These are phyloP conservation scores for Amphipyra tragopoginis DNA, from an alignment of 2,888 invertebrate species.

Conservation along the genomic window DNA sequence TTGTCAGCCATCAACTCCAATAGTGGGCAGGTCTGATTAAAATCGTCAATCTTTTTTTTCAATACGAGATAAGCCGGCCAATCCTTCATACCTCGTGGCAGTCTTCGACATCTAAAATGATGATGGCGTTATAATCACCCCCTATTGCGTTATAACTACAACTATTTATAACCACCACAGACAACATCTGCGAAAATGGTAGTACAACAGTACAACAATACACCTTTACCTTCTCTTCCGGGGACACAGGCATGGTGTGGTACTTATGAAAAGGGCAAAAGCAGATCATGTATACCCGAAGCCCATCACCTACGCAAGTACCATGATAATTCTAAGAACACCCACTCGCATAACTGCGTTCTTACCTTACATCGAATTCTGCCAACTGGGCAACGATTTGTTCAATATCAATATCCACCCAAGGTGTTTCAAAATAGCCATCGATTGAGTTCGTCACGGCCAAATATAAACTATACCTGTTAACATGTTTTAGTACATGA, in stretches of 20 bases:
- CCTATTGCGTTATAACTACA: no score
- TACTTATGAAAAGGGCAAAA: no score
- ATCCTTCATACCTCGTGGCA: conserved; percentile 95
- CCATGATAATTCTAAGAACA: no score
- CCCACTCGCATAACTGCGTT: conserved; percentile 1
- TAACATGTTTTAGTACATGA: conserved; percentile 19
- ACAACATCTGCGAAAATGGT: no score
- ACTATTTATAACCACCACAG: no score
- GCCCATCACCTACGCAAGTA: no score
- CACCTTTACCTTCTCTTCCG: no score
- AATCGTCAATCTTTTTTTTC: conserved; percentile 97
- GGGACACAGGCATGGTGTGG: no score
- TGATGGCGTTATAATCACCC: no score
- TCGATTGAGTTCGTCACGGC: conserved; percentile 96
- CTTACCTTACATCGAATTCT: conserved; percentile 95
- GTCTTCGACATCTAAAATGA: conserved; percentile 92
- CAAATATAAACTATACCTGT: conserved; percentile 91
- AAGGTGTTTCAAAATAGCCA: conserved; percentile 95
- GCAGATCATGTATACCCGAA: no score
- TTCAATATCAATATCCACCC: conserved; percentile 95
- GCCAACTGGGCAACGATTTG: conserved; percentile 93
- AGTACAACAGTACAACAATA: no score
- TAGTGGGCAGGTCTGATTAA: conserved; percentile 96
- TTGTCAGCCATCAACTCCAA: conserved; percentile 97
- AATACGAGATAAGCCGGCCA: conserved; percentile 97